A percentile compares a stretch with the other conserved stretches of the same genome.
Conservation (phyloP, 2,888 invertebrate species). For the Stenotaenia linearis region DNA sequence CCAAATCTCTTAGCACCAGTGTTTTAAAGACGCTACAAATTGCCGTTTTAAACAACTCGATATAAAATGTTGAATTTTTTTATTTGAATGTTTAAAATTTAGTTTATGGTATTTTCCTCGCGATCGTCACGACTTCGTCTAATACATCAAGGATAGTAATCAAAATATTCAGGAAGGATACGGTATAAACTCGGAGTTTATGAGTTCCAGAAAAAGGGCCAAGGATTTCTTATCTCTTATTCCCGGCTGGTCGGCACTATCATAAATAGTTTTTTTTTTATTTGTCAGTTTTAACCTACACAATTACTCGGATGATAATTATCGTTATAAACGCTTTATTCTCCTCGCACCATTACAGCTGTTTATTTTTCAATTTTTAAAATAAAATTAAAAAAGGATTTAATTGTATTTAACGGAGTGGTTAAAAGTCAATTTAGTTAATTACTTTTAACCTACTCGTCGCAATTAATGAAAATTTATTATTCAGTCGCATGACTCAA, state of each 20-base stretch:
- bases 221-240: slow-evolving; percentile 17
- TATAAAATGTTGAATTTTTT: neutral
- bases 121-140: neutral
- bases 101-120: neutral
- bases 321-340: neutral
- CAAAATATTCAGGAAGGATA: slow-evolving; percentile 15
- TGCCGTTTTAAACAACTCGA: neutral
- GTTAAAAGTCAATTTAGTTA: neutral
- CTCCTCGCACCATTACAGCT: too few relatives aligned
- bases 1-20: neutral
- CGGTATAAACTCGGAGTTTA: neutral
- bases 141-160: neutral
- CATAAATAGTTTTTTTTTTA: neutral
- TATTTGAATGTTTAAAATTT: neutral
- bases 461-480: neutral
- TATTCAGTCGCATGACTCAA: neutral
- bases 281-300: neutral
- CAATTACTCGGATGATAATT: neutral
- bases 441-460: neutral
- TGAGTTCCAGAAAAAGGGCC: slow-evolving; percentile 3
- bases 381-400: neutral
- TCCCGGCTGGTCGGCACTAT: neutral
- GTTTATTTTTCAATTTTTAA: too few relatives aligned
- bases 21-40: too few relatives aligned
- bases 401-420: neutral